Percentiles rank a stretch among this genome's conserved stretches.
These are phyloP conservation scores for Heterocephalus glaber DNA, from an alignment of 2,113 vertebrate genomes.

Conservation along the genomic window DNA sequence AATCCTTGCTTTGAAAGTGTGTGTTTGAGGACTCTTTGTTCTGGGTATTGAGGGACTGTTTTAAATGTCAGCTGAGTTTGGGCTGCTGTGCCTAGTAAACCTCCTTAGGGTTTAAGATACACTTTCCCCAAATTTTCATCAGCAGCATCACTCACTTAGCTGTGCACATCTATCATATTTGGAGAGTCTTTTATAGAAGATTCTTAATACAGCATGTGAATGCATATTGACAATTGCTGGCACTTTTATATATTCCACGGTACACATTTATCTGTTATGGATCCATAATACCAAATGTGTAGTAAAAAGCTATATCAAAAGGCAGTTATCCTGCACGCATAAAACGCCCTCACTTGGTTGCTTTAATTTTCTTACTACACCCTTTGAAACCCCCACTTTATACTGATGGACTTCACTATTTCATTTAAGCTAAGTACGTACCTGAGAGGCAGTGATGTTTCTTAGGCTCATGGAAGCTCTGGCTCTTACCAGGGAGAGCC, in stretches of 20 bases:
- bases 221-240: slow-evolving; percentile 69
- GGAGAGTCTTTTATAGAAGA: slow-evolving; percentile 43
- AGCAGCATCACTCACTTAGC: background rate
- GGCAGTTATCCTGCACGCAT: slow-evolving; percentile 56
- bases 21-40: slow-evolving; percentile 63
- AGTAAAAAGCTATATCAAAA: slow-evolving; percentile 72
- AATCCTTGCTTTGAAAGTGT: slow-evolving; percentile 39
- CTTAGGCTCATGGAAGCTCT: background rate
- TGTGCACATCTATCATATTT: background rate
- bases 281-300: slow-evolving; percentile 57
- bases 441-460: background rate
- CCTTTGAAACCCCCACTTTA: background rate
- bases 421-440: slow-evolving; percentile 3
- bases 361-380: slow-evolving; percentile 56
- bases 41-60: slow-evolving; percentile 56
- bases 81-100: slow-evolving; percentile 25
- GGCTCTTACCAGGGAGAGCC: too few species aligned
- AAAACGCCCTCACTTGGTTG: slow-evolving; percentile 33
- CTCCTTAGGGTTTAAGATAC: slow-evolving; percentile 39
- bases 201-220: slow-evolving; percentile 43
- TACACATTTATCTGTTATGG: slow-evolving; percentile 66
- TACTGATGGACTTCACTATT: slow-evolving; percentile 25
- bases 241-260: slow-evolving; percentile 54
- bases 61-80: slow-evolving; percentile 69
- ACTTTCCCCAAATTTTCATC: slow-evolving; percentile 36